Evolutionary conservation across 2,888 invertebrate genomes (phyloP).

Genomic region (Drosophila mercatorum): DNA sequence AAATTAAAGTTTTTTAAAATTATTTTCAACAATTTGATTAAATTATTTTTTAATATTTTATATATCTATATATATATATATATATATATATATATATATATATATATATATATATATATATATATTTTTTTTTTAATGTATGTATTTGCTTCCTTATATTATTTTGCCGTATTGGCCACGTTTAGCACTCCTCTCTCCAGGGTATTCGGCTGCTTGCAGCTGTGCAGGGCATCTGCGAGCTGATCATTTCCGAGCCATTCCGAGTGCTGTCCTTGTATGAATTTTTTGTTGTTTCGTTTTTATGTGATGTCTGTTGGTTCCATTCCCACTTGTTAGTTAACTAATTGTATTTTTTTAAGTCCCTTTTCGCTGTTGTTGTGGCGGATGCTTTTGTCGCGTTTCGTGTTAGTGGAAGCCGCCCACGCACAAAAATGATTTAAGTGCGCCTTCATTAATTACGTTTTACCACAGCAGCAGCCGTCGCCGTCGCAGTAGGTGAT

Average conservation of each 20-base stretch:
- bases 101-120: not conserved
- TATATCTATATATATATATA: not conserved
- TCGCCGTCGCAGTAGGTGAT: not conserved
- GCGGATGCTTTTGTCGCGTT: constrained; percentile 52
- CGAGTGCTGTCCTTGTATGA: not conserved
- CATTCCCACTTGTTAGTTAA: constrained; percentile 67
- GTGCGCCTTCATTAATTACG: constrained; percentile 76
- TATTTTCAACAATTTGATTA: no score
- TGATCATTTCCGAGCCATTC: constrained; percentile 6
- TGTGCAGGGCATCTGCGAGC: not conserved
- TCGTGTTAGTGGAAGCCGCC: constrained; percentile 48
- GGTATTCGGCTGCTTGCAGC: not conserved
- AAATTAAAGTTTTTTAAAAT: no score
- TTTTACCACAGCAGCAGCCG: constrained; percentile 48
- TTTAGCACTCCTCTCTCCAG: not conserved
- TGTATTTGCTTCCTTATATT: no score
- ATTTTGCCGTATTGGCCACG: no score
- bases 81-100: not conserved
- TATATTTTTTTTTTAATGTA: not conserved
- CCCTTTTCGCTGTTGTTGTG: constrained; percentile 30
- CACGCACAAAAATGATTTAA: constrained; percentile 79
- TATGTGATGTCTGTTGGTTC: constrained; percentile 40
- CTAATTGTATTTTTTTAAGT: constrained; percentile 72
- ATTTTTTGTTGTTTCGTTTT: constrained; percentile 12
- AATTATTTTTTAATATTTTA: not conserved